Base-by-base conservation (phyloP, 1,140 invertebrate genomes). In the Dendrolimus punctatus region DNA sequence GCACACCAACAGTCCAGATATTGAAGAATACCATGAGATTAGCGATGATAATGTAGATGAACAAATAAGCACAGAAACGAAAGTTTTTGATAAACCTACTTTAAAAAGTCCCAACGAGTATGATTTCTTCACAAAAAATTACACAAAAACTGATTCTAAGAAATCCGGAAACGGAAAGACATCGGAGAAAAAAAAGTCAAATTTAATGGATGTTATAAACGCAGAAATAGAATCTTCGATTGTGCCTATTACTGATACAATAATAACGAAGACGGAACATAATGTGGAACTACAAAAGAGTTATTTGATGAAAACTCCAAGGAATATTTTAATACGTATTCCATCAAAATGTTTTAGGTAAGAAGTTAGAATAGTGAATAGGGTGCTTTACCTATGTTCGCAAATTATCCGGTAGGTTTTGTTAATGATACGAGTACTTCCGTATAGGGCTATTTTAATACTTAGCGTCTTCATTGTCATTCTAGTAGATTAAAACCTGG, bases 21-120 rank as follows among this genome's bases (percentile, higher is more conserved):
- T 73, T 39, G 69, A 83, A 60, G 73, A 80, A 54, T 80, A 82
- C 61, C 71, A 85, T 42, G 81, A 82, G 61, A 80, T 81, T 42
- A 67, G 68, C 43, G 64, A 73, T 54, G 66, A 64, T 6, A 49
- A 36, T 43, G 48, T 59, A 45, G 37, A 51, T 41, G 43, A 58
- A 49, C 38, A 53, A n/a, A 50, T 39, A 7, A 56, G 60, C 6
- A 54, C 58, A 23, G 57, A 67, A 58, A 56, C 37, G 4, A 45
- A 50, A 2, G 7, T 23, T 23, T 23, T 23, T 23, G 3, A 23
- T 23, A 23, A 23, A 23, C 3, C 23, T 23, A 23, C 1, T 23
- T 23, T 42, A 44, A 67, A 63, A 61, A 10, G 55, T 7, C 37
- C 66, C 23, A 69, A 67, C 37, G 60, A 67, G 44, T 62, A 69